Conservation (phyloP, 2,113 vertebrate genomes). For the Oncorhynchus clarkii region DNA sequence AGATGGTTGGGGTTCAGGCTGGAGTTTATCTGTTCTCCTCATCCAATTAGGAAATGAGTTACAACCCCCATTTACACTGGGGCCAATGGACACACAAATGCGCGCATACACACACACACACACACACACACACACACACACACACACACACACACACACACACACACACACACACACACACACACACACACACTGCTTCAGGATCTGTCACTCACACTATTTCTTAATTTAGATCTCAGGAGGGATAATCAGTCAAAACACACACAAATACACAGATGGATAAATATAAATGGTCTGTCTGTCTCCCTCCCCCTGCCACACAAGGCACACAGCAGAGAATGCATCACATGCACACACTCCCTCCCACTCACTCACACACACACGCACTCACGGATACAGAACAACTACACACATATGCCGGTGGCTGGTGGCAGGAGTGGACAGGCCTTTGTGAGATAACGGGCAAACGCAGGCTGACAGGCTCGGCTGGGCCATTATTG, state of each 20-base stretch:
- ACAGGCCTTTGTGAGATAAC: conserved; percentile 87
- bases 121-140: too few relatives aligned
- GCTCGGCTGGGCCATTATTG: conserved; percentile 93
- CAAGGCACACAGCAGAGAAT: conserved; percentile 61
- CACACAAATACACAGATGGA: conserved; percentile 8
- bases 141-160: background rate
- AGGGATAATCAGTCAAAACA: conserved; percentile 71
- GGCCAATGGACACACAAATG: conserved; percentile 44
- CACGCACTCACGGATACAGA: conserved; percentile 10
- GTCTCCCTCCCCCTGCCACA: conserved; percentile 55
- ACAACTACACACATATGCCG: conserved; percentile 41
- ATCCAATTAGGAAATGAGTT: conserved; percentile 74
- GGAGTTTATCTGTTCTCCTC: conserved; percentile 61
- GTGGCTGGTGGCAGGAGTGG: conserved; percentile 71
- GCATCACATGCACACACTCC: conserved; percentile 43
- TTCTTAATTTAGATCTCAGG: conserved; percentile 78
- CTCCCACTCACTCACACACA: background rate
- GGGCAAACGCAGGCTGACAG: conserved; percentile 94
- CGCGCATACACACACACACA: background rate
- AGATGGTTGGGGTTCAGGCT: conserved; percentile 56
- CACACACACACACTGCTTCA: conserved; percentile 11
- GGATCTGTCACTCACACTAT: conserved; percentile 51
- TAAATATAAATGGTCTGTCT: conserved; percentile 56
- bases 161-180: conserved; percentile 3
- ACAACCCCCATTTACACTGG: conserved; percentile 54